These are phyloP conservation scores for Pocillopora verrucosa DNA, from an alignment of 64 coral and sea anemone species.

Conservation along the genomic window DNA sequence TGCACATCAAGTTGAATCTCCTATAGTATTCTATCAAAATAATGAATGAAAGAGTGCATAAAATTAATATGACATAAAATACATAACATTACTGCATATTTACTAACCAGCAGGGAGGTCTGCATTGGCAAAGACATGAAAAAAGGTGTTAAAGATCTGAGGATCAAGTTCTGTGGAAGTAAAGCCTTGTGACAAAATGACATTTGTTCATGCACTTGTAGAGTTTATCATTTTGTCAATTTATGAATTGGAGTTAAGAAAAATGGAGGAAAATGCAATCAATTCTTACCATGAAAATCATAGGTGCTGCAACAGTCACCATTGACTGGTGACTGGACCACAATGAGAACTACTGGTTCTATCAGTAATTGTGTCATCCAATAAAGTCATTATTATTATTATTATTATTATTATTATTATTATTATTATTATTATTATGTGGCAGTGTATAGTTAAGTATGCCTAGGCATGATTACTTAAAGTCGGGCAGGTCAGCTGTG, in stretches of 20 bases:
- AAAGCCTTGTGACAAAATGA: not conserved
- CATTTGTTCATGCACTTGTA: not conserved
- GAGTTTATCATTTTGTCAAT: not conserved
- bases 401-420: no score
- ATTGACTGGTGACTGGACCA: not conserved
- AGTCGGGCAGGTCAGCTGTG: no score
- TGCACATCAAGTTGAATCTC: not conserved
- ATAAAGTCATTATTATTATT: no score
- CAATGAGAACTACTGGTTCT: no score
- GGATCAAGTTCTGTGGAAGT: not conserved
- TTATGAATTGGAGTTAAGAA: not conserved
- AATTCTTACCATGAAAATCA: no score
- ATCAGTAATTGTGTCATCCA: no score
- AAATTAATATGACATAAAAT: not conserved
- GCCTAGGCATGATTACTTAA: no score
- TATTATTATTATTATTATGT: no score
- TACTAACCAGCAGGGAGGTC: not conserved
- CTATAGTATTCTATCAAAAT: not conserved
- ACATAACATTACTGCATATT: not conserved
- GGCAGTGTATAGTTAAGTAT: no score
- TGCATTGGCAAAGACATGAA: not conserved
- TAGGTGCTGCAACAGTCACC: no score
- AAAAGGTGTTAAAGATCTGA: not conserved
- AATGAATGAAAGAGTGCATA: not conserved
- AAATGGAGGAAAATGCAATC: no score